Percentiles rank a stretch among this genome's conserved stretches.
phyloP scores from a whole-genome alignment of 2,888 invertebrate genomes.

The Hirtodrosophila confusa region DNA sequence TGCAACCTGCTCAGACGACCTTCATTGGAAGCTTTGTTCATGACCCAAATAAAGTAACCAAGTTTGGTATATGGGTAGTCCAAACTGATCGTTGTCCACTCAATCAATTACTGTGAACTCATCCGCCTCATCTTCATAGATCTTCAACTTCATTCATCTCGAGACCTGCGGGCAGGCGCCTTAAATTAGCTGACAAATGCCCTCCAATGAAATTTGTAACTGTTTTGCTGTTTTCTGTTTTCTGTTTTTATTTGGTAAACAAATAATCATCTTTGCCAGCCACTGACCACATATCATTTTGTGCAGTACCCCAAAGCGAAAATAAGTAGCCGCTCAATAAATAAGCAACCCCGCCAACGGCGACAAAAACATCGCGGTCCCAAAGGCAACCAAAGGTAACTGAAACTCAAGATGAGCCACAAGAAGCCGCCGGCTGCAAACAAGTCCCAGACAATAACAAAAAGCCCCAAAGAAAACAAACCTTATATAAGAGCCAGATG shows the following conservation, averaged over 20 bases:
- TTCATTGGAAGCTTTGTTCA: conserved; percentile 8
- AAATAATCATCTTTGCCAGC: conserved; percentile 28
- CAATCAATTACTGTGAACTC: conserved; percentile 6
- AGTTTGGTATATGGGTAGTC: conserved; percentile 7
- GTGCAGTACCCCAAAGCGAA: conserved; percentile 27
- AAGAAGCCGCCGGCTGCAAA: conserved; percentile 39
- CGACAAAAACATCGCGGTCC: conserved; percentile 48
- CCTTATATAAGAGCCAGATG: conserved; percentile 63
- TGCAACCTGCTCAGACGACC: conserved; percentile 6
- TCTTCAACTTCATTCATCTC: conserved; percentile 1
- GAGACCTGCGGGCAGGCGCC: conserved; percentile 11
- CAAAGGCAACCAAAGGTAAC: conserved; percentile 55
- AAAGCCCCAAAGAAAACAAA: conserved; percentile 23
- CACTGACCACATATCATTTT: conserved; percentile 42
- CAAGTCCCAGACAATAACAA: conserved; percentile 17
- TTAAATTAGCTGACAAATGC: conserved; percentile 43
- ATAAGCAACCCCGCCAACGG: conserved; percentile 44
- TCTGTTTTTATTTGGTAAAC: conserved; percentile 43
- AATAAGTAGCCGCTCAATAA: conserved; percentile 48
- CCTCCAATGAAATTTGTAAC: conserved; percentile 23
- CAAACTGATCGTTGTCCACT: not conserved
- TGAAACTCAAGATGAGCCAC: conserved; percentile 50
- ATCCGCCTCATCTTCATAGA: conserved; percentile 2
- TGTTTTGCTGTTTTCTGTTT: conserved; percentile 5
- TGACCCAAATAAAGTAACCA: conserved; percentile 14